phyloP scores from a whole-genome alignment of 2,888 invertebrate genomes.

The Ptilodon capucinus region DNA sequence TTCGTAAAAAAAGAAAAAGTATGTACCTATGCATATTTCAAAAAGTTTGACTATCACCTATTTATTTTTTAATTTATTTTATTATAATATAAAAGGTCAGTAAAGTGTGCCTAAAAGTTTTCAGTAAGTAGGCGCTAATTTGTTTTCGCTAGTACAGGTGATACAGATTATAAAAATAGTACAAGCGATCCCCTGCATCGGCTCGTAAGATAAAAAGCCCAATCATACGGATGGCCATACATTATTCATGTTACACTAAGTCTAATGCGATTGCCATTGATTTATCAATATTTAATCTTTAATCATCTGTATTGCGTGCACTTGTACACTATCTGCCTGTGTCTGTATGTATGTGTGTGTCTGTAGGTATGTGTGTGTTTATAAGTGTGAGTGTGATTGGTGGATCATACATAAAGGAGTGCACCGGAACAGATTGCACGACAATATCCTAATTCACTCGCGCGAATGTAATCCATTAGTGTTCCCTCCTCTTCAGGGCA shows the following conservation, averaged over 20 bases:
- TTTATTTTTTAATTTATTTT: no score
- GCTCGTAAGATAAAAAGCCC: background rate
- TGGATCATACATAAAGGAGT: conserved; percentile 70
- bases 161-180: no score
- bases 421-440: conserved; percentile 79
- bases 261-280: conserved; percentile 30
- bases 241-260: background rate
- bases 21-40: no score
- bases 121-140: no score
- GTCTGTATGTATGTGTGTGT: conserved; percentile 23
- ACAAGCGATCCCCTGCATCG: no score
- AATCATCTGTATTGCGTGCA: conserved; percentile 37
- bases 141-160: no score
- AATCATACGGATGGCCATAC: background rate
- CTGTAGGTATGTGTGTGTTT: no score
- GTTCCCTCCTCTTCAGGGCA: conserved; percentile 48
- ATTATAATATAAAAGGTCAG: no score
- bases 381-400: conserved; percentile 46
- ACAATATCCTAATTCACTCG: conserved; percentile 83
- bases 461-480: conserved; percentile 82
- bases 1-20: no score
- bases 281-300: conserved; percentile 53
- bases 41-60: no score
- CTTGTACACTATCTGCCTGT: conserved; percentile 38
- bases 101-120: no score